A percentile compares a stretch with the other conserved stretches of the same genome.
Conservation (phyloP, 1,140 invertebrate species). For the Calycopis cecrops region DNA sequence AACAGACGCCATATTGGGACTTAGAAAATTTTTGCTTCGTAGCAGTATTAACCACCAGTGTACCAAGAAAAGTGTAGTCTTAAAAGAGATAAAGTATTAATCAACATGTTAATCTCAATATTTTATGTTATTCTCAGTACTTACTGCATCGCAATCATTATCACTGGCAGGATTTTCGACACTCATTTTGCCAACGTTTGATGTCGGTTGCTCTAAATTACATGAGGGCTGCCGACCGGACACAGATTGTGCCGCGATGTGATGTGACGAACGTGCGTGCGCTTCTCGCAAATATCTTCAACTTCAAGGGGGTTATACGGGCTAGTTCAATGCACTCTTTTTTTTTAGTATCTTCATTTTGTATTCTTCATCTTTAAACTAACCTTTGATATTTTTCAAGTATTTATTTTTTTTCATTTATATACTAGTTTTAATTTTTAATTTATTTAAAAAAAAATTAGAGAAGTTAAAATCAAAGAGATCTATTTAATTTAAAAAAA, state of each 20-base stretch:
- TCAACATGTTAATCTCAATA: conserved; percentile 15
- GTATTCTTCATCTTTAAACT: no score
- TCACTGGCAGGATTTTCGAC: conserved; percentile 69
- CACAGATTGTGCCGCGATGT: conserved; percentile 51
- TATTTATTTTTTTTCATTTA: no score
- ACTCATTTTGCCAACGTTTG: conserved; percentile 74
- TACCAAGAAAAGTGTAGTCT: conserved; percentile 32
- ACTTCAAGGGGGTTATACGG: conserved; percentile 48
- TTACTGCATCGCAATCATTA: conserved; percentile 68
- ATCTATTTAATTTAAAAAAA: no score
- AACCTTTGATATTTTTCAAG: no score
- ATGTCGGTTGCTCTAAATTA: conserved; percentile 59
- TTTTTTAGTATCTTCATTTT: conserved; percentile 15
- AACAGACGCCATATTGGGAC: conserved; percentile 89
- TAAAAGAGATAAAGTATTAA: conserved; percentile 23
- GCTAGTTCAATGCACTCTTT: conserved; percentile 50
- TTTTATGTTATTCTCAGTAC: conserved; percentile 23
- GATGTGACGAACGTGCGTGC: conserved; percentile 55
- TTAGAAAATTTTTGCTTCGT: conserved; percentile 85
- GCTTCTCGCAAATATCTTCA: conserved; percentile 34
- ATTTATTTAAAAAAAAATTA: no score
- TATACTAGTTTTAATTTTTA: neutral
- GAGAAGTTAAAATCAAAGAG: no score
- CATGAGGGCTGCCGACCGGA: conserved; percentile 57
- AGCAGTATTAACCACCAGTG: conserved; percentile 51